Evolutionary conservation across 2,888 invertebrate species (phyloP).

Genomic region (Sarcophaga rosellei): DNA sequence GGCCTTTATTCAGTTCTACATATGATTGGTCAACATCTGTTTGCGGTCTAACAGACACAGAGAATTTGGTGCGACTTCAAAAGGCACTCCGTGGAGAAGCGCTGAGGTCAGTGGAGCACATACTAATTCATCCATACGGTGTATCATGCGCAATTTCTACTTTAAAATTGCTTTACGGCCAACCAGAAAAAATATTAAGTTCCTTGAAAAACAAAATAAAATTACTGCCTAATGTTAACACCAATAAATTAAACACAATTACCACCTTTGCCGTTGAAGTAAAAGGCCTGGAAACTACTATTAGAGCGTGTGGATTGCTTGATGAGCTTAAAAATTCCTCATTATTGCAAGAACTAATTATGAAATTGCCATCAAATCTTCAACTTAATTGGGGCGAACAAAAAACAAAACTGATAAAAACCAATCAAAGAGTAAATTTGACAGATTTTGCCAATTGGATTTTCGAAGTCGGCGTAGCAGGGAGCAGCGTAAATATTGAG

Average conservation of each 20-base stretch:
- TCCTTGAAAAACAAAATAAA: conserved; percentile 40
- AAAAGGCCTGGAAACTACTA: conserved; percentile 31
- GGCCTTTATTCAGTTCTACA: conserved; percentile 8
- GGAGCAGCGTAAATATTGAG: conserved; percentile 30
- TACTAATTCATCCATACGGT: conserved; percentile 48
- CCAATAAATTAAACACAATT: conserved; percentile 25
- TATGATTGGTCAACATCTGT: conserved; percentile 50
- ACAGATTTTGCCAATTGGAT: conserved; percentile 43
- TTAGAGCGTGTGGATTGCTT: conserved; percentile 18
- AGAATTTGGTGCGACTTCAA: conserved; percentile 51
- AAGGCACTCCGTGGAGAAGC: conserved; percentile 32
- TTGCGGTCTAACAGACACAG: conserved; percentile 47
- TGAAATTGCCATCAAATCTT: conserved; percentile 37
- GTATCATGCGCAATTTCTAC: conserved; percentile 30
- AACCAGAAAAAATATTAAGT: conserved; percentile 4
- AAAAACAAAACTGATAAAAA: conserved; percentile 31
- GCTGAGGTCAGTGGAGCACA: conserved; percentile 24
- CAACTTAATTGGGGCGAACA: conserved; percentile 28
- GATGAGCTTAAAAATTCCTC: conserved; percentile 44
- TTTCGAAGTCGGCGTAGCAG: conserved; percentile 28
- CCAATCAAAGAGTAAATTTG: conserved; percentile 24
- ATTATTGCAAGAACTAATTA: conserved; percentile 38
- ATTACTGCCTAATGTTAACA: conserved; percentile 29
- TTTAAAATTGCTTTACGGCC: conserved; percentile 8
- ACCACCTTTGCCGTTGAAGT: conserved; percentile 37